Percentiles rank a stretch among this genome's conserved stretches.
Conservation (phyloP, 2,797 vertebrate species). For the Sphenopsis melanotis region DNA sequence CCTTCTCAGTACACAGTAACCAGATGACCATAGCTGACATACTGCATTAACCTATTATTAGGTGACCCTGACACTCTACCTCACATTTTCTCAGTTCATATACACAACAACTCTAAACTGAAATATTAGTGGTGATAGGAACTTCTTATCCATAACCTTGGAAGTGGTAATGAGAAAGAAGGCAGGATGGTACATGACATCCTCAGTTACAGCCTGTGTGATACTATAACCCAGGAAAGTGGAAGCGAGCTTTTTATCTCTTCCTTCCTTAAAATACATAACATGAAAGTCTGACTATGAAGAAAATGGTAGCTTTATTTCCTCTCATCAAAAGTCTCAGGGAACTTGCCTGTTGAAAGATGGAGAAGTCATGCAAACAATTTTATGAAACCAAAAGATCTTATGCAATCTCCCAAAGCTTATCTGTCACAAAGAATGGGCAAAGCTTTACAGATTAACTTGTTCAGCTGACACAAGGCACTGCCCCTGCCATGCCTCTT, state of each 20-base stretch:
- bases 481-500: background rate
- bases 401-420: background rate
- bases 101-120: background rate
- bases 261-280: background rate
- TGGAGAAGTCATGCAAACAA: background rate
- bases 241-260: background rate
- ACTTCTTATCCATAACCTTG: background rate
- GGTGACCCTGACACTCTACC: background rate
- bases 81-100: background rate
- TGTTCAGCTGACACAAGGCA: background rate
- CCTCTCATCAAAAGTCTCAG: background rate
- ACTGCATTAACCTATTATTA: conserved; percentile 1
- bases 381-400: background rate
- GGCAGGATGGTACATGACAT: background rate
- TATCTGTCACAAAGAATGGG: background rate
- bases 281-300: background rate
- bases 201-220: background rate
- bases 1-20: background rate
- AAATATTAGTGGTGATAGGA: background rate
- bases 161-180: background rate
- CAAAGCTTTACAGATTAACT: background rate
- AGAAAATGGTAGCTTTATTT: background rate
- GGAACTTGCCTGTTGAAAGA: background rate
- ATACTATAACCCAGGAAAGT: background rate
- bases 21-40: background rate